Evolutionary conservation across 2,797 vertebrate species (phyloP).

Genomic region (Garrulus glandarius): DNA sequence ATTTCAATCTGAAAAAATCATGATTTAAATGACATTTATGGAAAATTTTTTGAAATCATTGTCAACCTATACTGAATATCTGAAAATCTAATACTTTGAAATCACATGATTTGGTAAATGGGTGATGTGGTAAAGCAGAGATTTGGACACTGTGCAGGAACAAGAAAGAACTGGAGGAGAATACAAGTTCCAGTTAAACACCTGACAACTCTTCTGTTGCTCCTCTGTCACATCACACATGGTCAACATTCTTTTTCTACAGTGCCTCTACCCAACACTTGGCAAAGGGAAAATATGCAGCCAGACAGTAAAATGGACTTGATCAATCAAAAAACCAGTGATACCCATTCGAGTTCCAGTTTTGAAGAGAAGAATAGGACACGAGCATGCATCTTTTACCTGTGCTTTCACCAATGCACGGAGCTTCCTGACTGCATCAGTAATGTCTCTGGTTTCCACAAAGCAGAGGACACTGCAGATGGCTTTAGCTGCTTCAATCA

Average conservation of each 20-base stretch:
- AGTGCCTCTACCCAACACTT: background rate
- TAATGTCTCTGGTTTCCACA: slow-evolving; percentile 71
- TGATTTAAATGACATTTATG: background rate
- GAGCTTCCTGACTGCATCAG: slow-evolving; percentile 54
- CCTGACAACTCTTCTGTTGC: background rate
- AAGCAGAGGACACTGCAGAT: slow-evolving; percentile 68
- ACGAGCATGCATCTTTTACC: slow-evolving; percentile 20
- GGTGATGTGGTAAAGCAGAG: background rate
- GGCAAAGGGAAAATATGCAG: background rate
- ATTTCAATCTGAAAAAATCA: background rate
- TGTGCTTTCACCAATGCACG: background rate
- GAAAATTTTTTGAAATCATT: background rate
- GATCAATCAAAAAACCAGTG: background rate
- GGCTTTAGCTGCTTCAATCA: slow-evolving; percentile 63
- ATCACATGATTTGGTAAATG: background rate
- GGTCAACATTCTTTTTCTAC: background rate
- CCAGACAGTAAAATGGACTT: background rate
- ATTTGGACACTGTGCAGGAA: background rate
- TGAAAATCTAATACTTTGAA: background rate
- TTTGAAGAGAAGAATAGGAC: background rate
- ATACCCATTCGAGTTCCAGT: background rate
- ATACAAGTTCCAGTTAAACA: background rate
- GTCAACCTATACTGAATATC: background rate
- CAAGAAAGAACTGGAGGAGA: background rate
- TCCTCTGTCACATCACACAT: background rate